phyloP scores from a whole-genome alignment of 2,113 vertebrate genomes.

The Hylia prasina region DNA sequence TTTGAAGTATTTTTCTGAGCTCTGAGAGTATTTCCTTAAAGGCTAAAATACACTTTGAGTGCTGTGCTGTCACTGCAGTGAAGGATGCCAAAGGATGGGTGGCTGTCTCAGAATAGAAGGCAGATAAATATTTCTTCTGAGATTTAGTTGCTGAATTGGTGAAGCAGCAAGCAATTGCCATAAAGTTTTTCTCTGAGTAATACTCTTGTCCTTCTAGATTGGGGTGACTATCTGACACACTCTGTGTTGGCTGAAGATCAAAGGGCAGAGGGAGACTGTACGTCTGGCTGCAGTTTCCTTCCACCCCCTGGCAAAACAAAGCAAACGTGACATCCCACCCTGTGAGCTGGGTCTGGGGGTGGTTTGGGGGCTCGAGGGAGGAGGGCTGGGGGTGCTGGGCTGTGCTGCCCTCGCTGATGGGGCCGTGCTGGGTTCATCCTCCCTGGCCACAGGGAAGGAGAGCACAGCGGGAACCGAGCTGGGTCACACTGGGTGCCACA shows the following conservation, averaged over 20 bases:
- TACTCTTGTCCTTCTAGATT: neutral
- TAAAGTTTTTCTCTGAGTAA: constrained; percentile 12
- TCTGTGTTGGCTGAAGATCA: constrained; percentile 22
- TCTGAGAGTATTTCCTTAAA: neutral
- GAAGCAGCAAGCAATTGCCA: neutral
- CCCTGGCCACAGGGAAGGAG: accelerated
- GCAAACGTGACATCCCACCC: neutral
- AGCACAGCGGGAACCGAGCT: neutral
- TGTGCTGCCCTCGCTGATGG: neutral
- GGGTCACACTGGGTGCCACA: accelerated
- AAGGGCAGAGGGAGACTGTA: neutral
- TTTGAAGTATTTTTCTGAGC: neutral
- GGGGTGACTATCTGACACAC: neutral
- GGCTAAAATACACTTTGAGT: neutral
- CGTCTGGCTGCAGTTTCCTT: constrained; percentile 26
- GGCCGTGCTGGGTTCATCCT: neutral
- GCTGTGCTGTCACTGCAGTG: neutral
- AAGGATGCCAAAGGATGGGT: neutral
- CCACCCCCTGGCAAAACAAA: constrained; percentile 13
- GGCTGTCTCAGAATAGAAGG: neutral
- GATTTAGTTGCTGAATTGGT: neutral
- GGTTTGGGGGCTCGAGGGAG: accelerated
- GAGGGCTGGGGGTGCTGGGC: neutral
- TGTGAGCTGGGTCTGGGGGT: accelerated
- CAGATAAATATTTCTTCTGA: neutral